These are phyloP conservation scores for Phrynocephalus guinanensis DNA, from an alignment of 2,797 vertebrate species.

Conservation along the genomic window DNA sequence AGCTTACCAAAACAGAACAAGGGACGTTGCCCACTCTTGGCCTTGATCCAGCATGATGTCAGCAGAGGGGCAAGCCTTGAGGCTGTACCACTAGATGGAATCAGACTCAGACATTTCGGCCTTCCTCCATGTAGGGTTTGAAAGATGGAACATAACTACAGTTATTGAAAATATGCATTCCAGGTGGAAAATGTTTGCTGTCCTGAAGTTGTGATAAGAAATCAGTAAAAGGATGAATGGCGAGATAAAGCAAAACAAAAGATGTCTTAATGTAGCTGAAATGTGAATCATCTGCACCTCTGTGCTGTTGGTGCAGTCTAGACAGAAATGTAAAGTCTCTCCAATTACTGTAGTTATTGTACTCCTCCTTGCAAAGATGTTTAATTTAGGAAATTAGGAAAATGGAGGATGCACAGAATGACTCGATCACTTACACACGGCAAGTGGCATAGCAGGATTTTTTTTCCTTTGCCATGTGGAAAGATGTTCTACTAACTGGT, in stretches of 20 bases:
- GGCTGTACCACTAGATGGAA: not conserved
- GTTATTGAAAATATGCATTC: not conserved
- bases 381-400: not conserved
- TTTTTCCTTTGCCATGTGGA: not conserved
- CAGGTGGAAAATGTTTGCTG: too few species aligned
- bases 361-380: not conserved
- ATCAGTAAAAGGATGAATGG: too few species aligned
- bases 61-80: too few species aligned
- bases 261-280: not conserved
- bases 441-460: not conserved
- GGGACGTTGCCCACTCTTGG: too few species aligned
- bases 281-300: not conserved
- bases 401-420: not conserved
- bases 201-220: not conserved
- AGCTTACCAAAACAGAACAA: too few species aligned
- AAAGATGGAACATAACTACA: not conserved
- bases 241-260: not conserved
- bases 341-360: not conserved
- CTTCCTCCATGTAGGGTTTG: not conserved
- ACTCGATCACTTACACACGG: not conserved
- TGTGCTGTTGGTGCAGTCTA: not conserved
- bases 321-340: not conserved
- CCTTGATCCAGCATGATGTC: too few species aligned
- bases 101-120: not conserved
- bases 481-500: conserved; percentile 11